Evolutionary conservation across 2,797 vertebrate genomes (phyloP), one percentile per base, ranked within the genome.

Genomic region (Eulemur albifrons): DNA sequence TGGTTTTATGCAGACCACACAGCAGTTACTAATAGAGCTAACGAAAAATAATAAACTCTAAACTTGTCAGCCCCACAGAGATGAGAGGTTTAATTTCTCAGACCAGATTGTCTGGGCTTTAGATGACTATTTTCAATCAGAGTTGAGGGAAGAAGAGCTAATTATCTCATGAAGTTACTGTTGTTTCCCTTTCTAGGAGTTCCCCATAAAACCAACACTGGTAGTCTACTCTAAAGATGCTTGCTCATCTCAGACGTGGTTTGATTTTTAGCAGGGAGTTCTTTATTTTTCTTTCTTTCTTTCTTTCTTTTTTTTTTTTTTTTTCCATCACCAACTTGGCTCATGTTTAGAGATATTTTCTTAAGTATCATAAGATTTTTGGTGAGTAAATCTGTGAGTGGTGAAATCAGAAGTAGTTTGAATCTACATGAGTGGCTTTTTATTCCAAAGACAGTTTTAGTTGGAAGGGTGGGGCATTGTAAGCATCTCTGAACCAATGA

Each of bases 331-430:
- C n/a, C 40, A 94, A 90, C 18, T 89, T 86, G 50, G 63, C 10
- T 95, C n/a, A 21, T 75, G 32, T 80, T 90, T 93, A 89, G 35
- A 90, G 48, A 67, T 86, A 35, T 90, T 96, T 95, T 43, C 48
- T 77, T 85, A 69, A 94, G 32, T 88, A 77, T 65, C 12, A 11
- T 83, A 80, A 85, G 27, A 76, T 76, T 95, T 88, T 65, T 85
- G 65, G 32, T 90, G 30, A 93, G 14, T 73, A 75, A 61, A 81
- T 50, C 59, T 90, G 23, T 95, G 27, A 75, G 18, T 45, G 13
- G 30, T 93, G 5, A 35, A 94, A 88, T 92, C 38, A 95, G 45
- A 86, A 75, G 7, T 72, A 48, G 59, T 73, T 77, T 85, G 27
- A 35, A 87, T 82, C 43, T 89, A 79, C 35, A 35, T 90, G 54